Evolutionary conservation across 1,140 invertebrate species (phyloP).

Genomic region (Drosophila equinoxialis): DNA sequence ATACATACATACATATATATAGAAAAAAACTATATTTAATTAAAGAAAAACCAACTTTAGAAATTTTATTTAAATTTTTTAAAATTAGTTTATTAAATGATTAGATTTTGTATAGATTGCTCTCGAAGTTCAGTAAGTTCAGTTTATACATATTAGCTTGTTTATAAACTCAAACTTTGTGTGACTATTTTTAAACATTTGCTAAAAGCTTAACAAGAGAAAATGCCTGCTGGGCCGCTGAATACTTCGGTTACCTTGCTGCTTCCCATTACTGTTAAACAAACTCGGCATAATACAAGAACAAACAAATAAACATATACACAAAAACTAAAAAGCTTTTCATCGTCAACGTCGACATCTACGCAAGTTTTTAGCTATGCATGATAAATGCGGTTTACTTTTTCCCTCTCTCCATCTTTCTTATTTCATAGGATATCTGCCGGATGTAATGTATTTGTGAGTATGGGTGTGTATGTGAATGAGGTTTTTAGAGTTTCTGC

Average conservation of each 20-base stretch:
- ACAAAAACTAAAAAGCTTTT: constrained; percentile 56
- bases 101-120: too few species aligned
- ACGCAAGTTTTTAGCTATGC: constrained; percentile 53
- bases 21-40: background rate
- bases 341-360: constrained; percentile 45
- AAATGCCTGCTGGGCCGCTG: background rate
- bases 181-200: background rate
- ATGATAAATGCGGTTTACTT: constrained; percentile 56
- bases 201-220: background rate
- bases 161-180: background rate
- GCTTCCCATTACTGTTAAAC: constrained; percentile 5
- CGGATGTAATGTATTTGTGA: constrained; percentile 37
- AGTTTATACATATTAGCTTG: background rate
- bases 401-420: constrained; percentile 1
- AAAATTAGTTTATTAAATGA: too few species aligned
- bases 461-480: constrained; percentile 26
- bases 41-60: background rate
- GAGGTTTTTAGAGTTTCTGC: constrained; percentile 41
- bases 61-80: background rate
- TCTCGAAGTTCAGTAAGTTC: background rate
- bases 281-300: constrained; percentile 10
- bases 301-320: constrained; percentile 8
- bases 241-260: background rate
- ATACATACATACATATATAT: too few species aligned
- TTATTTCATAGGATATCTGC: constrained; percentile 19